A percentile compares a stretch with the other conserved stretches of the same genome.
These are phyloP conservation scores for Plestiodon gilberti DNA, from an alignment of 2,113 vertebrate genomes.

Conservation along the genomic window DNA sequence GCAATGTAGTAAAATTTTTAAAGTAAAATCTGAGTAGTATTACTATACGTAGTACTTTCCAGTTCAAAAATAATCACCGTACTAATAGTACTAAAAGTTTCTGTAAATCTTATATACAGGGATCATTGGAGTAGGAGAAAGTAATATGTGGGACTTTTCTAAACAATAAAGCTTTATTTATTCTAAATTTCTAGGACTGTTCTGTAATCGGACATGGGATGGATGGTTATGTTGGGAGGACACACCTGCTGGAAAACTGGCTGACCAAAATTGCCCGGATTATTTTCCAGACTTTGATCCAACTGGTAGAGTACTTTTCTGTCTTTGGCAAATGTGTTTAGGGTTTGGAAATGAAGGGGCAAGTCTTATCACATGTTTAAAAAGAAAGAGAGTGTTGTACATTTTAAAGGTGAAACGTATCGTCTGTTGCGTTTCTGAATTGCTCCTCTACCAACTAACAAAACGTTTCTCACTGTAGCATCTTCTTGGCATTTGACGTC, in stretches of 20 bases:
- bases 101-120: background rate
- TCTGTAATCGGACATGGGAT: slow-evolving; percentile 91
- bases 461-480: background rate
- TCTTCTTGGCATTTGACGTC: background rate
- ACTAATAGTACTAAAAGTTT: background rate
- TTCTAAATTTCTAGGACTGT: slow-evolving; percentile 74
- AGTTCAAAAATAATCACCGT: background rate
- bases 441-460: background rate
- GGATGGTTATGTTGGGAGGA: slow-evolving; percentile 95
- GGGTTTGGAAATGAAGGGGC: background rate
- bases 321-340: background rate
- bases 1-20: too few species aligned
- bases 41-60: background rate
- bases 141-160: background rate
- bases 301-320: slow-evolving; percentile 79
- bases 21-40: background rate
- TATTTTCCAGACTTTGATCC: slow-evolving; percentile 95
- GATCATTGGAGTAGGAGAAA: background rate
- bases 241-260: slow-evolving; percentile 81
- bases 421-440: background rate
- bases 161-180: slow-evolving; percentile 29
- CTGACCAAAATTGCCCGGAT: slow-evolving; percentile 87
- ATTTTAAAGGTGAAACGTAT: background rate
- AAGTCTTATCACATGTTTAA: background rate
- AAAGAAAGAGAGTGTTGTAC: background rate